Percentiles rank a stretch among this genome's conserved stretches.
These are phyloP conservation scores for Neoscelio sp. DNA, from an alignment of 2,888 invertebrate genomes.

Conservation along the genomic window DNA sequence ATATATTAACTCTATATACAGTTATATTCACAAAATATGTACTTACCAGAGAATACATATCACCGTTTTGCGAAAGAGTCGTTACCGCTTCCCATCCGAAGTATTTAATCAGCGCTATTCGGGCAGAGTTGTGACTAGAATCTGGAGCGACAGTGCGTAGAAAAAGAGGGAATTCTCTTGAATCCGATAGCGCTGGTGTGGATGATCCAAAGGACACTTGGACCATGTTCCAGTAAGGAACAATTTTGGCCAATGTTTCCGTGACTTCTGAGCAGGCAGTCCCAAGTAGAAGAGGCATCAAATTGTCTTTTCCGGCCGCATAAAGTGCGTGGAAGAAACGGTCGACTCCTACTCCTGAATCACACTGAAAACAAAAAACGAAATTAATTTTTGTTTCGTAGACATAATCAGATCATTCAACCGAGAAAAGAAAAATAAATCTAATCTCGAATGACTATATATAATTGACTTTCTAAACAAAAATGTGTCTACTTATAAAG, in stretches of 20 bases:
- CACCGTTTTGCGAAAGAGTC: conserved; percentile 94
- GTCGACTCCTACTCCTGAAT: conserved; percentile 95
- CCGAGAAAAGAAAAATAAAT: no score
- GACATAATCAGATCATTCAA: no score
- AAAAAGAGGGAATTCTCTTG: conserved; percentile 94
- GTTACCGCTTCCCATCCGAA: conserved; percentile 95
- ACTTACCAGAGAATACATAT: conserved; percentile 90
- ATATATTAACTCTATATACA: no score
- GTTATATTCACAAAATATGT: conserved; percentile 3
- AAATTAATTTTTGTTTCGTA: no score
- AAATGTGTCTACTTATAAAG: no score
- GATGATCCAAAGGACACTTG: conserved; percentile 96
- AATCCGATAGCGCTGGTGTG: conserved; percentile 94
- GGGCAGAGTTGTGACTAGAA: conserved; percentile 94
- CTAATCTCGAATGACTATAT: no score
- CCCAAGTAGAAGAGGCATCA: conserved; percentile 93
- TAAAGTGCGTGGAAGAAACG: conserved; percentile 96
- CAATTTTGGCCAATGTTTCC: conserved; percentile 95
- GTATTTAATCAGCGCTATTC: conserved; percentile 91
- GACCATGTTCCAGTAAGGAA: conserved; percentile 96
- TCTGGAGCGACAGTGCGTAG: conserved; percentile 95
- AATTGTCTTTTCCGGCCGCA: conserved; percentile 87
- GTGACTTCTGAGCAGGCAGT: conserved; percentile 96
- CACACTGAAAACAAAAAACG: conserved; percentile 87
- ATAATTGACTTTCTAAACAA: no score